phyloP scores from a whole-genome alignment of 2,797 vertebrate species.

The Sebastes oblongus region DNA sequence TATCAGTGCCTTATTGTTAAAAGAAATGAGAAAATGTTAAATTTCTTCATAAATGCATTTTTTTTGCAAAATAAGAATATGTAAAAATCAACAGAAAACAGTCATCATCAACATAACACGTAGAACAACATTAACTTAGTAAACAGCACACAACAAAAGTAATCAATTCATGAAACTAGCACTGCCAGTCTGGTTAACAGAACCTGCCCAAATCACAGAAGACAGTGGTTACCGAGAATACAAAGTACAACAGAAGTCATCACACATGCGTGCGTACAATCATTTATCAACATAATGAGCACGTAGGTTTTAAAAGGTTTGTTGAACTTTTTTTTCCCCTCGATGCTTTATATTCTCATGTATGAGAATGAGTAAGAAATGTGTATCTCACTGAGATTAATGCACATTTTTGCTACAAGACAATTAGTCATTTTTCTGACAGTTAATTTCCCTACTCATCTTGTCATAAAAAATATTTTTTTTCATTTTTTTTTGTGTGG shows the following conservation, averaged over 20 bases:
- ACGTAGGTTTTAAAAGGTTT: constrained; percentile 89
- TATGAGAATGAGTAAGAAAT: constrained; percentile 99
- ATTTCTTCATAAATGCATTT: constrained; percentile 88
- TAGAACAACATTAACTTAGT: constrained; percentile 96
- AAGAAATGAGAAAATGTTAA: constrained; percentile 80
- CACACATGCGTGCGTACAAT: constrained; percentile 98
- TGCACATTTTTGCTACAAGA: constrained; percentile 99
- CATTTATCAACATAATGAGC: constrained; percentile 99
- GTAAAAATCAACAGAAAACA: constrained; percentile 72
- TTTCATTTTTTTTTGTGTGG: constrained; percentile 81
- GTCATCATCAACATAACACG: constrained; percentile 87
- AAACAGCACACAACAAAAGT: constrained; percentile 91
- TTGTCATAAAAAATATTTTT: constrained; percentile 87
- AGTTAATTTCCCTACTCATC: constrained; percentile 85
- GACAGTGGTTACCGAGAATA: constrained; percentile 97
- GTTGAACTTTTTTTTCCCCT: constrained; percentile 83
- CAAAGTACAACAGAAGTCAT: constrained; percentile 95
- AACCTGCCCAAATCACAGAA: constrained; percentile 91
- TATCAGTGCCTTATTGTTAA: constrained; percentile 97
- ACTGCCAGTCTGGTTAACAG: constrained; percentile 90
- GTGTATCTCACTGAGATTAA: constrained; percentile 99
- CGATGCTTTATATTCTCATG: constrained; percentile 97
- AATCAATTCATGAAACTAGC: constrained; percentile 88
- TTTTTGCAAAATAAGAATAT: constrained; percentile 72
- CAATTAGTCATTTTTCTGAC: constrained; percentile 94